Base-by-base conservation (phyloP, 2,888 invertebrate genomes). In the Molanna angustata region DNA sequence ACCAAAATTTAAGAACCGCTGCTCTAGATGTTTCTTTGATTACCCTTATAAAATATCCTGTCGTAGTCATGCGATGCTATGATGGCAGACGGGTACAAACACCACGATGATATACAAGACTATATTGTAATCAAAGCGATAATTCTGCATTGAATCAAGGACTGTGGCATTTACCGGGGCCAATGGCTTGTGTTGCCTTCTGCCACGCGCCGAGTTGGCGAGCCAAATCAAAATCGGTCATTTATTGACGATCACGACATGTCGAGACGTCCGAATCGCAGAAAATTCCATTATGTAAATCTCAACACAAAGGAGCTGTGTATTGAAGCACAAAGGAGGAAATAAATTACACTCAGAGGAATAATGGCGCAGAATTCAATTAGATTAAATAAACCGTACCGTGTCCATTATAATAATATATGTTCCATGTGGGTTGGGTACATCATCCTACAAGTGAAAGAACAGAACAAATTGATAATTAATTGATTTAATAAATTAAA, bases 181-280 rank as follows among this genome's bases (percentile, higher is more conserved):
- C 9, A 22, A 20, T 42, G 4, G 7, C n/a, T 9, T 11, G 19
- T 18, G 22, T 13, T 16, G 21, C 14, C 13, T 7, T 16, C 4
- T 44, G n/a, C 27, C 32, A 17, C 44, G 44, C 44, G 44, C 19
- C n/a, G 32, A 44, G 44, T 32, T 14, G 18, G 16, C 19, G 18
- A 14, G 32, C 44, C 6, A 44, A 44, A 44, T 44, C 31, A 32
- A 44, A 31, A 22, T 13, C n/a, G 27, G 7, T n/a, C 44, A 44
- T n/a, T 44, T 9, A 44, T 44, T 44, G n/a, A 16, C n/a, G 32
- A 16, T 31, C 44, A 44, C 44, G 44, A 44, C 13, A 13, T n/a
- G n/a, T n/a, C n/a, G n/a, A 18, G 33, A 4, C 27, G 27, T 27
- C 27, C 9, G 27, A 9, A 18, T 44, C 17, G 27, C 19, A 19